Evolutionary conservation across 2,797 vertebrate genomes (phyloP).

Genomic region (Emys orbicularis): DNA sequence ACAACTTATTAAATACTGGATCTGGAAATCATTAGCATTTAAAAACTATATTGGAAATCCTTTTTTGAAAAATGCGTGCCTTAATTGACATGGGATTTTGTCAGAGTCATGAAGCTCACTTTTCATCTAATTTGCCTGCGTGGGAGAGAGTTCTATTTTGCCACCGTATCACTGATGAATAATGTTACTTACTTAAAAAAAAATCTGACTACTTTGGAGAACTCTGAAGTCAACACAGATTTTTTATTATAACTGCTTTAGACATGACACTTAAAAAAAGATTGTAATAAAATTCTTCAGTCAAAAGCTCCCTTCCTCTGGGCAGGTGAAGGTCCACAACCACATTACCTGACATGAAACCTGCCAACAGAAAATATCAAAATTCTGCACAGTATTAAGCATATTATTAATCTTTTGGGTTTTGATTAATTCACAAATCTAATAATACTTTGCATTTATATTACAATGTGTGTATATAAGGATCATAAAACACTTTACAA

Average conservation of each 20-base stretch:
- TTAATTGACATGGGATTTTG: background rate
- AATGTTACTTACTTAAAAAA: constrained; percentile 45
- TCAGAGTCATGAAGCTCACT: constrained; percentile 14
- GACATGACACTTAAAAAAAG: constrained; percentile 26
- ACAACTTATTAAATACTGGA: background rate
- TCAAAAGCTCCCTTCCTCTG: background rate
- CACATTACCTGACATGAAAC: background rate
- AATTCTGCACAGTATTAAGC: background rate
- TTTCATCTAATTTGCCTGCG: constrained; percentile 29
- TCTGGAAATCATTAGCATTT: background rate
- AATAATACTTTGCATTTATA: constrained; percentile 11
- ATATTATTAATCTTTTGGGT: constrained; percentile 21
- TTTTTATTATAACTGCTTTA: constrained; percentile 22
- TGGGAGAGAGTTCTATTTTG: constrained; percentile 25
- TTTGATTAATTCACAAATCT: constrained; percentile 28
- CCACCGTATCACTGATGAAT: constrained; percentile 42
- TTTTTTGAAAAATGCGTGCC: background rate
- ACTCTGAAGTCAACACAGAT: background rate
- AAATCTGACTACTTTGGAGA: constrained; percentile 22
- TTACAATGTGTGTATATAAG: constrained; percentile 20
- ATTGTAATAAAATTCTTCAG: background rate
- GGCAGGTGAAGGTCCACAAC: background rate
- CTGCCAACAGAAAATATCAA: constrained; percentile 18
- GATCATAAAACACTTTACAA: constrained; percentile 22
- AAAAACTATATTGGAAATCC: background rate